These are phyloP conservation scores for Acanthopagrus latus DNA, from an alignment of 2,797 vertebrate species.

Conservation along the genomic window DNA sequence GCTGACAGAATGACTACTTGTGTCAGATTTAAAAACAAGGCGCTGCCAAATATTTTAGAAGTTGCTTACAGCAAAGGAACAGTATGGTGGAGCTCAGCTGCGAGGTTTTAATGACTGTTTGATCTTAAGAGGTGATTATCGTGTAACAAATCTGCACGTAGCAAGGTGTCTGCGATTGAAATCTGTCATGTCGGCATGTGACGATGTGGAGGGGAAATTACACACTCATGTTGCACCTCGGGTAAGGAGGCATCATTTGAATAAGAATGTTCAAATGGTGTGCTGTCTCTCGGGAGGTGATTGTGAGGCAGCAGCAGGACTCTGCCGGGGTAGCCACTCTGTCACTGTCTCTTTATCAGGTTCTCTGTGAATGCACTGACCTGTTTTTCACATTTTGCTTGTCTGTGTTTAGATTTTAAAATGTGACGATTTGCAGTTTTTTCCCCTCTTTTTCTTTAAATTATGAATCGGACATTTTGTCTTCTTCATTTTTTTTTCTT, in stretches of 20 bases:
- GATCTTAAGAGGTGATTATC: background rate
- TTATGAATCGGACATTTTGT: background rate
- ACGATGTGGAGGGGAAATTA: conserved; percentile 28
- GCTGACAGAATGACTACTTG: conserved; percentile 19
- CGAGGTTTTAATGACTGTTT: background rate
- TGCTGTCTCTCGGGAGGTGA: conserved; percentile 42
- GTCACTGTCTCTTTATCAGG: conserved; percentile 54
- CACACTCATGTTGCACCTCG: conserved; percentile 17
- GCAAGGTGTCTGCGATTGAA: conserved; percentile 16
- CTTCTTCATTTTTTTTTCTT: background rate
- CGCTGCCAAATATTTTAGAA: conserved; percentile 32
- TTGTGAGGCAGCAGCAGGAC: conserved; percentile 31
- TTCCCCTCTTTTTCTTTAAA: background rate
- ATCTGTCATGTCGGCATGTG: conserved; percentile 24
- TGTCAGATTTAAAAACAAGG: conserved; percentile 34
- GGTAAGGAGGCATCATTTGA: conserved; percentile 30
- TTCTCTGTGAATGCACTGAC: conserved; percentile 37
- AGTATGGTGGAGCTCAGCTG: conserved; percentile 12
- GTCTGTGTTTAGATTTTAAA: background rate
- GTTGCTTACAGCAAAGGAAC: conserved; percentile 4
- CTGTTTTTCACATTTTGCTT: conserved; percentile 7
- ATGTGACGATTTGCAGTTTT: background rate
- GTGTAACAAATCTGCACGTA: background rate
- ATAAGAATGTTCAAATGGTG: conserved; percentile 6
- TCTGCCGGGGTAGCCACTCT: conserved; percentile 37